phyloP scores from a whole-genome alignment of 2,113 vertebrate genomes.

The Abramis brama region DNA sequence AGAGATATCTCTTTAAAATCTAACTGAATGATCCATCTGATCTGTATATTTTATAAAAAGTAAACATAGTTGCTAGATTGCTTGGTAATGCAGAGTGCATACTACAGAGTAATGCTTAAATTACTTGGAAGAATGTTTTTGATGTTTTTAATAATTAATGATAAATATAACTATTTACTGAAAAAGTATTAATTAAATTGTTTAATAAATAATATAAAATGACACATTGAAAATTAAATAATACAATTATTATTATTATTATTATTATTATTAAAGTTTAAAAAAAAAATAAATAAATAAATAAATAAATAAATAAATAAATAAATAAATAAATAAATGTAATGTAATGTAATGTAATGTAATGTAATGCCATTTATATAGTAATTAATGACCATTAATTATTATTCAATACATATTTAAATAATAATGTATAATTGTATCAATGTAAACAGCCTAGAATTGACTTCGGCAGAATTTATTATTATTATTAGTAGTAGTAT shows the following conservation, averaged over 20 bases:
- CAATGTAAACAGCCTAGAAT: background rate
- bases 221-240: too few relatives aligned
- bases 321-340: too few relatives aligned
- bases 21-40: background rate
- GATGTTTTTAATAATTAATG: background rate
- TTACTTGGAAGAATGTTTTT: background rate
- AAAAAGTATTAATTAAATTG: background rate
- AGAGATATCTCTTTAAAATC: background rate
- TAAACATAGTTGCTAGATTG: background rate
- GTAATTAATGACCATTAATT: too few relatives aligned
- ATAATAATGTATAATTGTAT: background rate
- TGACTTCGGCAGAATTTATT: background rate
- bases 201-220: too few relatives aligned
- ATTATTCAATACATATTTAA: background rate
- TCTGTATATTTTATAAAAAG: background rate
- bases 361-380: too few relatives aligned
- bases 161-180: background rate
- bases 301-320: too few relatives aligned
- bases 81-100: background rate
- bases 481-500: background rate
- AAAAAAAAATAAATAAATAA: too few relatives aligned
- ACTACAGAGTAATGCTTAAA: background rate
- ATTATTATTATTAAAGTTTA: too few relatives aligned
- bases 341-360: too few relatives aligned
- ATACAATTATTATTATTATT: too few relatives aligned